Conservation (phyloP, 2,113 vertebrate species). For the Casuarius casuarius region DNA sequence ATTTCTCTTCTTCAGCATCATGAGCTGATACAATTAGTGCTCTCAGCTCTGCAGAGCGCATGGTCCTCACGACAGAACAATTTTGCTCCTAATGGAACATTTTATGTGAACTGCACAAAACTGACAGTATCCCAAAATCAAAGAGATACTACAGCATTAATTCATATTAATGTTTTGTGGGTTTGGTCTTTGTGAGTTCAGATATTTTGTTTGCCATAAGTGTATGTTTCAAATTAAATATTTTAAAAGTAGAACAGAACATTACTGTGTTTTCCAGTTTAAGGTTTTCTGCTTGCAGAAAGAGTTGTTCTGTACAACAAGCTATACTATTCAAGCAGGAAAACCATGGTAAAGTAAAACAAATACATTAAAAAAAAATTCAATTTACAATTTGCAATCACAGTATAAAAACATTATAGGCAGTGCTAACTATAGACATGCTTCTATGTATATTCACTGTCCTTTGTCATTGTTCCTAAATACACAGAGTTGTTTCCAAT, state of each 20-base stretch:
- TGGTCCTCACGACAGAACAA: background rate
- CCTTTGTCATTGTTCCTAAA: background rate
- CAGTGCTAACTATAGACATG: background rate
- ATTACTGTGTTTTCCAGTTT: background rate
- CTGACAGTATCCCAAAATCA: background rate
- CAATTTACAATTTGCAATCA: background rate
- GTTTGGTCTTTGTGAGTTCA: background rate
- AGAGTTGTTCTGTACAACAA: background rate
- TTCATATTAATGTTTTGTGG: background rate
- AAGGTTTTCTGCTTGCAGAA: background rate
- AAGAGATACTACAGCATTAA: background rate
- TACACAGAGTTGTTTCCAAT: background rate
- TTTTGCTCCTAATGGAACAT: background rate
- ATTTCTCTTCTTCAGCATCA: slow-evolving; percentile 7
- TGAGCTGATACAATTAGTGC: background rate
- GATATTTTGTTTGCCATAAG: background rate
- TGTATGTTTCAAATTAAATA: background rate
- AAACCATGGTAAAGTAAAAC: background rate
- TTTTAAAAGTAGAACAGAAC: background rate
- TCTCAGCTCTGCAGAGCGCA: background rate
- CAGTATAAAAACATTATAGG: background rate
- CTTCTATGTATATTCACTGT: background rate
- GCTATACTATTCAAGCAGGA: background rate
- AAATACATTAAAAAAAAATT: background rate
- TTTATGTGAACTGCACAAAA: background rate